phyloP scores from a whole-genome alignment of 1,140 invertebrate species.

The Heliconius nattereri region DNA sequence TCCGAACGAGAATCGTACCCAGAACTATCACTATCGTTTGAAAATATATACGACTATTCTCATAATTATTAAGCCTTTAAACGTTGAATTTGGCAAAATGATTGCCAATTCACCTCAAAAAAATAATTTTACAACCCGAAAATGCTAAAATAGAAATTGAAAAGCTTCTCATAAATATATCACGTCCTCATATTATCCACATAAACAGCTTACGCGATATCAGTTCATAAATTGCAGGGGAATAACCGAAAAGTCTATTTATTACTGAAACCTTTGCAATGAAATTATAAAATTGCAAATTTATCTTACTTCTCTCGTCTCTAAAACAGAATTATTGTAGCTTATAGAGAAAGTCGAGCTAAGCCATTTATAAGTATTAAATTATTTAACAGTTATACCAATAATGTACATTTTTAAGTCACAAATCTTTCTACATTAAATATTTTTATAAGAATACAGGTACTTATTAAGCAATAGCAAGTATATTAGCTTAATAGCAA shows the following conservation, averaged over 20 bases:
- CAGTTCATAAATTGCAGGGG: background rate
- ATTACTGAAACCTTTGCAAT: background rate
- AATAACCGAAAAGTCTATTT: slow-evolving; percentile 7
- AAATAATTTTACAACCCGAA: background rate
- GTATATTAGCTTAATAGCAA: no score
- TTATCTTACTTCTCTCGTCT: slow-evolving; percentile 1
- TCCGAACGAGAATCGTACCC: no score
- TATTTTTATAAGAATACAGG: no score
- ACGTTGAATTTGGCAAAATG: background rate
- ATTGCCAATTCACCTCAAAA: background rate
- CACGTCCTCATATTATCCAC: slow-evolving; percentile 1
- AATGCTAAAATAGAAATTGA: background rate
- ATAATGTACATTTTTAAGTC: background rate
- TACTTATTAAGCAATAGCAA: no score
- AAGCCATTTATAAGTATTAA: background rate
- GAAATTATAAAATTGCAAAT: slow-evolving; percentile 9
- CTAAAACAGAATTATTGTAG: background rate
- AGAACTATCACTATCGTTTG: no score
- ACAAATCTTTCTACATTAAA: no score
- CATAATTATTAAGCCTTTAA: background rate
- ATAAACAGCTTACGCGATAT: slow-evolving; percentile 11
- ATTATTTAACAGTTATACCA: background rate
- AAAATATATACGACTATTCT: no score
- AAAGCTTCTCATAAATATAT: background rate
- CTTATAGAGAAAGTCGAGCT: background rate